Evolutionary conservation across 2,113 vertebrate genomes (phyloP).

Genomic region (Amphiprion ocellaris): DNA sequence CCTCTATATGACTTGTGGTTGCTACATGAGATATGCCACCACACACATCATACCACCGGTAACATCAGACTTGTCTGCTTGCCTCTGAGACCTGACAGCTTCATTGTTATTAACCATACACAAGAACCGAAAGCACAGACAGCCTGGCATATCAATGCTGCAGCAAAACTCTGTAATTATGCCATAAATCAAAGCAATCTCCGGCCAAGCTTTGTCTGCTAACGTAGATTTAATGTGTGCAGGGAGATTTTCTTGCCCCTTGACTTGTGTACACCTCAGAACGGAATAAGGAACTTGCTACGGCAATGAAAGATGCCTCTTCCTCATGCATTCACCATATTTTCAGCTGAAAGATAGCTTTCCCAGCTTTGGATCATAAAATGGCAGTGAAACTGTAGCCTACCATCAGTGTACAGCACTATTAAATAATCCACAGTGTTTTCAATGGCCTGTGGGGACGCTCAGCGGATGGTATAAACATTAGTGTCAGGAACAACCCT

Average conservation of each 20-base stretch:
- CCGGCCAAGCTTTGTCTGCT: constrained; percentile 72
- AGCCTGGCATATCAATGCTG: constrained; percentile 65
- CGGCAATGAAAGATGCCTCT: constrained; percentile 46
- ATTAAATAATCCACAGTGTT: constrained; percentile 74
- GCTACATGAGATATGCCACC: constrained; percentile 81
- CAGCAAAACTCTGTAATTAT: constrained; percentile 72
- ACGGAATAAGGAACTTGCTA: constrained; percentile 43
- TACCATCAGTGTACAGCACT: constrained; percentile 60
- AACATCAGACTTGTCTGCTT: constrained; percentile 75
- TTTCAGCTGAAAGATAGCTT: constrained; percentile 68
- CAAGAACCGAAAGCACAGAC: constrained; percentile 53
- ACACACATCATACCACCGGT: constrained; percentile 74
- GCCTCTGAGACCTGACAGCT: constrained; percentile 71
- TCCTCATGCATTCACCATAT: constrained; percentile 38
- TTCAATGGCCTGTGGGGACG: constrained; percentile 72
- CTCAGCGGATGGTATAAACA: constrained; percentile 69
- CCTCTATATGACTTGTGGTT: constrained; percentile 82
- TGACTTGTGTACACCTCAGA: constrained; percentile 69
- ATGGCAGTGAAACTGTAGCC: constrained; percentile 69
- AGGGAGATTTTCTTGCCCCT: constrained; percentile 58
- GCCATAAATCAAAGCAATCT: constrained; percentile 78
- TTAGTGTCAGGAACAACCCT: constrained; percentile 73
- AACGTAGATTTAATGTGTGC: constrained; percentile 69
- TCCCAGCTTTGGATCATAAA: constrained; percentile 69
- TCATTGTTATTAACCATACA: constrained; percentile 75